phyloP scores from a whole-genome alignment of 2,888 invertebrate genomes.

The Mantis religiosa region DNA sequence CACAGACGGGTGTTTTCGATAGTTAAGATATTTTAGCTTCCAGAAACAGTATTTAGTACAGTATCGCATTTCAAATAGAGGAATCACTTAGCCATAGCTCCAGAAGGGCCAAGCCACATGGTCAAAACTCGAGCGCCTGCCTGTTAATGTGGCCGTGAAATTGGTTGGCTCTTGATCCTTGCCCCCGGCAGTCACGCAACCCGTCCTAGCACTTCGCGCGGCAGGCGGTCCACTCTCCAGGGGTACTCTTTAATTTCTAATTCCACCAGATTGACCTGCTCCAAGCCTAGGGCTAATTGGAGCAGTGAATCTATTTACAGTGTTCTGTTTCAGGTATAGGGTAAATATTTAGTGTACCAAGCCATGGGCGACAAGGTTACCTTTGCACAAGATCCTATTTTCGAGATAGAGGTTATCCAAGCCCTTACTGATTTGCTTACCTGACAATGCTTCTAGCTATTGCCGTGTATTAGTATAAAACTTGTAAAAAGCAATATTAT shows the following conservation, averaged over 20 bases:
- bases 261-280: background rate
- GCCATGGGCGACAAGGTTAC: too few relatives aligned
- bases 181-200: background rate
- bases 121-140: background rate
- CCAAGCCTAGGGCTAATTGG: background rate
- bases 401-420: too few relatives aligned
- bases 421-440: too few relatives aligned
- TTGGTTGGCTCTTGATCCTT: constrained; percentile 1
- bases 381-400: too few relatives aligned
- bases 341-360: background rate
- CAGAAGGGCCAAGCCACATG: background rate
- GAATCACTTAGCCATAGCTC: background rate
- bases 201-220: background rate
- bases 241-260: background rate
- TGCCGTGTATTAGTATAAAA: too few relatives aligned
- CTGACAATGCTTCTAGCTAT: too few relatives aligned
- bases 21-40: too few relatives aligned
- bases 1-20: too few relatives aligned
- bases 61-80: background rate
- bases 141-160: constrained; percentile 6
- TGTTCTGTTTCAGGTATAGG: background rate
- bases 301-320: background rate
- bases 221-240: background rate
- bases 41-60: background rate
- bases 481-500: too few relatives aligned